These are phyloP conservation scores for Siderastrea radians DNA, from an alignment of 92 coral and sea anemone species.

Conservation along the genomic window DNA sequence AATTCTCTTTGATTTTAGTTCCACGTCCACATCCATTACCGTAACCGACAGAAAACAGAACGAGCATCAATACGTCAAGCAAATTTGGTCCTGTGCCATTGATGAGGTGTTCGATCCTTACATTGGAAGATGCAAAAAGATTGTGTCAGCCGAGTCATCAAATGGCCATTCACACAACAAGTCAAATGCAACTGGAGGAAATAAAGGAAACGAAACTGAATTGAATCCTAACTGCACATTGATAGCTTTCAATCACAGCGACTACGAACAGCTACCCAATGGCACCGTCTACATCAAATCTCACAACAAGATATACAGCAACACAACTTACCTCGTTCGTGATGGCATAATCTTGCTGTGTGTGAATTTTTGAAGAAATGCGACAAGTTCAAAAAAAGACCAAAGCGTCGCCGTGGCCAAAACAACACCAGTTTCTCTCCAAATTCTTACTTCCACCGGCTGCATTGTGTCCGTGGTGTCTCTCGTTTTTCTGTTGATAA, in stretches of 20 bases:
- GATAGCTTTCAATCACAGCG: constrained; percentile 26
- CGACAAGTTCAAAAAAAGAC: neutral
- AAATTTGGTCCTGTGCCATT: constrained; percentile 7
- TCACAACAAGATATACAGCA: constrained; percentile 6
- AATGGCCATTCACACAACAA: neutral
- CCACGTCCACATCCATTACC: constrained; percentile 46
- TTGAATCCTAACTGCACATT: constrained; percentile 29
- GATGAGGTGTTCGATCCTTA: constrained; percentile 67
- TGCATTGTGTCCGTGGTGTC: constrained; percentile 45
- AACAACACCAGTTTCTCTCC: constrained; percentile 7
- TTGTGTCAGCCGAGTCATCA: neutral
- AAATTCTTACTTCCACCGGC: constrained; percentile 25
- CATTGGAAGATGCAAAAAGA: constrained; percentile 40
- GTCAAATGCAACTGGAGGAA: neutral
- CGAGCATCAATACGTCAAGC: neutral
- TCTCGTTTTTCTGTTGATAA: constrained; percentile 44
- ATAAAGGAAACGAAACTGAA: neutral
- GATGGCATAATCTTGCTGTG: constrained; percentile 1
- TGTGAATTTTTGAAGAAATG: constrained; percentile 16
- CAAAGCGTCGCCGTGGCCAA: neutral
- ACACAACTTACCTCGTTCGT: neutral
- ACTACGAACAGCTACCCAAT: constrained; percentile 6
- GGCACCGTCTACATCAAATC: constrained; percentile 10
- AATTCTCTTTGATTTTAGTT: constrained; percentile 67
- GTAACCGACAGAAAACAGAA: neutral